phyloP scores from a whole-genome alignment of 2,888 invertebrate genomes.

The Drosophila paranaensis region DNA sequence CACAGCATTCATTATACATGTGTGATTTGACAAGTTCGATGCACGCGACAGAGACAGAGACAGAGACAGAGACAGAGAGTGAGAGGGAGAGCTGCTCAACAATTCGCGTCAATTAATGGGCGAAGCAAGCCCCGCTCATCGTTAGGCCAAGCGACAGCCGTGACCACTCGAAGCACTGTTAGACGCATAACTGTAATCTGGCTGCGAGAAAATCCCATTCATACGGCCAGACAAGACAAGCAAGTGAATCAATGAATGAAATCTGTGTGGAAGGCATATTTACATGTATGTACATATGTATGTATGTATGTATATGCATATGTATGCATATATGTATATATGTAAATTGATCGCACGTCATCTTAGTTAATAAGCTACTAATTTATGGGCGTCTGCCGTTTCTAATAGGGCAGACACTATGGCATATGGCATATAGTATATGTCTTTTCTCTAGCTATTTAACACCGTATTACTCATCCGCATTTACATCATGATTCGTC shows the following conservation, averaged over 20 bases:
- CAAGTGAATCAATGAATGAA: slow-evolving; percentile 31
- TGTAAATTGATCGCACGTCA: slow-evolving; percentile 32
- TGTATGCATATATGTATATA: neutral
- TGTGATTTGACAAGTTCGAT: slow-evolving; percentile 44
- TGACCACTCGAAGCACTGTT: slow-evolving; percentile 11
- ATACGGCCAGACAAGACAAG: slow-evolving; percentile 9
- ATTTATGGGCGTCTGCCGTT: slow-evolving; percentile 21
- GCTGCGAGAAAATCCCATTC: slow-evolving; percentile 40
- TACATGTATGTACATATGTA: neutral
- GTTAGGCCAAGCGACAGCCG: slow-evolving; percentile 21
- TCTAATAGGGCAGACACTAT: slow-evolving; percentile 8
- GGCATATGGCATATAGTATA: too few relatives aligned
- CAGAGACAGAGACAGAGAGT: neutral
- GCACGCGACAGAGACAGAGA: slow-evolving; percentile 11
- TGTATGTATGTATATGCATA: neutral
- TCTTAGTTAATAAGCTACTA: slow-evolving; percentile 20
- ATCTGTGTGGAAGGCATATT: slow-evolving; percentile 11
- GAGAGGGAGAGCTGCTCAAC: neutral
- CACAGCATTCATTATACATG: slow-evolving; percentile 4
- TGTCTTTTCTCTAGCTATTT: too few relatives aligned
- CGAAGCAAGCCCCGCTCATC: slow-evolving; percentile 7
- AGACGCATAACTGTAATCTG: slow-evolving; percentile 30
- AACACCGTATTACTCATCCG: slow-evolving; percentile 6
- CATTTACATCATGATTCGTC: slow-evolving; percentile 19
- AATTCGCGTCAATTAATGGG: slow-evolving; percentile 27